Conservation (phyloP, 2,888 invertebrate species). For the Neoitamus cyanurus region DNA sequence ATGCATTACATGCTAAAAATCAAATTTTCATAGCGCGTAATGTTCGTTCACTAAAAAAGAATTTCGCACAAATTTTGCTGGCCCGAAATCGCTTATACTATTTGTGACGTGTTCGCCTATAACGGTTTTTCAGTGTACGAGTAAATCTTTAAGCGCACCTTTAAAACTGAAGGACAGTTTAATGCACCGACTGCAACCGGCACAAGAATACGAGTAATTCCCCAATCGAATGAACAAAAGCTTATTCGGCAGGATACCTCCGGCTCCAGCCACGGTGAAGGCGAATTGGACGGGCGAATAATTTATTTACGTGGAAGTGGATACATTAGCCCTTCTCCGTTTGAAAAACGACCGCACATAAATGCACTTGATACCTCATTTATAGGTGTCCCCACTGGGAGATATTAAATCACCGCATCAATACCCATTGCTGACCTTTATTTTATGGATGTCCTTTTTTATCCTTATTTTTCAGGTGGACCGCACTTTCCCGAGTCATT, state of each 20-base stretch:
- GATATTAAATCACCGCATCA: slow-evolving; percentile 54
- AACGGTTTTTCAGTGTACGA: too few relatives aligned
- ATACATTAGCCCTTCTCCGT: slow-evolving; percentile 47
- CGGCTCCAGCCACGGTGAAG: not conserved
- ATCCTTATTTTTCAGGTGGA: slow-evolving; percentile 39
- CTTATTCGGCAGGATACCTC: slow-evolving; percentile 3
- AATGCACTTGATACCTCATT: slow-evolving; percentile 54
- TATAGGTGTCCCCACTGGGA: slow-evolving; percentile 52
- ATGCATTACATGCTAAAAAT: too few relatives aligned
- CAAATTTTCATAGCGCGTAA: too few relatives aligned
- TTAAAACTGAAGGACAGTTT: not conserved
- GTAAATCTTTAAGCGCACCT: not conserved
- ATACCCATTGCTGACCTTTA: slow-evolving; percentile 52
- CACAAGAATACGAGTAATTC: not conserved
- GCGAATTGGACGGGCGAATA: slow-evolving; percentile 36
- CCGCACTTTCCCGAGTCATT: slow-evolving; percentile 46
- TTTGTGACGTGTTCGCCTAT: too few relatives aligned
- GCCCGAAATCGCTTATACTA: too few relatives aligned
- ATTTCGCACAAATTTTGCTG: too few relatives aligned
- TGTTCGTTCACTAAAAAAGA: too few relatives aligned
- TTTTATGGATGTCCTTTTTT: slow-evolving; percentile 48
- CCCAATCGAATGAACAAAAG: slow-evolving; percentile 9
- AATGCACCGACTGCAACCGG: not conserved
- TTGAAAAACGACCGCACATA: slow-evolving; percentile 52
- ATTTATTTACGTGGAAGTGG: slow-evolving; percentile 49